Evolutionary conservation across 1,140 invertebrate genomes (phyloP), one percentile per base, ranked within the genome.

Genomic region (Aphelinus certus): DNA sequence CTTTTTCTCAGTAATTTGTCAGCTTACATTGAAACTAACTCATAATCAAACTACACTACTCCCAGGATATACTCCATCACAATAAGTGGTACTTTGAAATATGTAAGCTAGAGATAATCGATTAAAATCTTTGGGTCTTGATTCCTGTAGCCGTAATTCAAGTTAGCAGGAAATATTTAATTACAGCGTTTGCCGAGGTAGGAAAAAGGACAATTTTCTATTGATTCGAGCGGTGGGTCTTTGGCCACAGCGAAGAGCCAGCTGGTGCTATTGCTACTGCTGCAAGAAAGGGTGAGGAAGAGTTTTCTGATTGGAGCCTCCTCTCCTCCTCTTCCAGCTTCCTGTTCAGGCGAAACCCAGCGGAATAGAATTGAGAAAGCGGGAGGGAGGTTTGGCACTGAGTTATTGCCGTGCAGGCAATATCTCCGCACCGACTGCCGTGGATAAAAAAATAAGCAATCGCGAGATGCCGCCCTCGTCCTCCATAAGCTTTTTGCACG

Each of bases 401-500:
- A 82, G 67, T 83, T 81, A 81, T 79, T 70, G 70, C 57, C 76
- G 78, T 74, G 73, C 26, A 46, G 60, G 75, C 77, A 79, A 79
- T 79, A 81, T 82, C 79, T 79, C 78, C 76, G 51, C 48, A 46
- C 55, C 47, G 47, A n/a, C 63, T 7, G 58, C 58, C 7, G 9
- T 9, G 76, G 77, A 80, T 80, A 80, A 71, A 76, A 75, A 79
- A 79, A 79, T 79, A 77, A 77, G 73, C 63, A 79, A 73, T 77
- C 68, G 62, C 68, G 10, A n/a, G 42, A 55, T 7, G 61, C 7
- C 51, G 1, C 60, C 7, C 51, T 53, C 51, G 4, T 9, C 5
- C 71, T n/a, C 46, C 5, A 42, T 9, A n/a, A n/a, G 26, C 45
- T 47, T 9, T 26, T 2, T 4, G 58, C 58, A 60, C 3, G 61